These are phyloP conservation scores for Bactericera cockerelli DNA, from an alignment of 1,140 invertebrate species.

Conservation along the genomic window DNA sequence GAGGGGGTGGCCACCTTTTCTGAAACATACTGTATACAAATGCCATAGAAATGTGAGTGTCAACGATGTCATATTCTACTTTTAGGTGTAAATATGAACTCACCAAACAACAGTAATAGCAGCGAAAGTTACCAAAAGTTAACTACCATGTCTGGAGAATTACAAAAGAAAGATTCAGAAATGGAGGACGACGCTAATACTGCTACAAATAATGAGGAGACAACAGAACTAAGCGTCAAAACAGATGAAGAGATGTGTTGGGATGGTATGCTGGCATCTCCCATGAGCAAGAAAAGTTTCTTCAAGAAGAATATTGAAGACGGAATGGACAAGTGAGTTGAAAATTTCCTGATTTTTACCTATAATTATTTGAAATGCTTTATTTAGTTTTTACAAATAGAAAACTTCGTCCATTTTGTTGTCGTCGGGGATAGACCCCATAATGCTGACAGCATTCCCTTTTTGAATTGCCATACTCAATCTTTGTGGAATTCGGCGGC, in stretches of 20 bases:
- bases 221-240: background rate
- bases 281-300: slow-evolving; percentile 49
- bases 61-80: no score
- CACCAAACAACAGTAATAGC: slow-evolving; percentile 2
- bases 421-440: no score
- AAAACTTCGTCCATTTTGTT: no score
- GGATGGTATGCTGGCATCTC: slow-evolving; percentile 30
- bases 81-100: slow-evolving; percentile 1
- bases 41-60: no score
- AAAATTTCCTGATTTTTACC: no score
- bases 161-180: background rate
- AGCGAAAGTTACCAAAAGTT: slow-evolving; percentile 6
- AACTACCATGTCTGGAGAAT: background rate
- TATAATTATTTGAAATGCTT: no score
- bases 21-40: no score
- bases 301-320: slow-evolving; percentile 83
- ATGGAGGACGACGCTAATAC: background rate
- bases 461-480: no score
- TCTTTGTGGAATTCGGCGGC: no score
- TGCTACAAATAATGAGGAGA: background rate
- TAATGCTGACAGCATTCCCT: no score
- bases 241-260: background rate
- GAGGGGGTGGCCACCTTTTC: no score
- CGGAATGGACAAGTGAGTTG: slow-evolving; percentile 72
- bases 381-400: no score